A percentile compares a stretch with the other conserved stretches of the same genome.
Conservation (phyloP, 2,888 invertebrate species). For the Tromatobia lineatoria region DNA sequence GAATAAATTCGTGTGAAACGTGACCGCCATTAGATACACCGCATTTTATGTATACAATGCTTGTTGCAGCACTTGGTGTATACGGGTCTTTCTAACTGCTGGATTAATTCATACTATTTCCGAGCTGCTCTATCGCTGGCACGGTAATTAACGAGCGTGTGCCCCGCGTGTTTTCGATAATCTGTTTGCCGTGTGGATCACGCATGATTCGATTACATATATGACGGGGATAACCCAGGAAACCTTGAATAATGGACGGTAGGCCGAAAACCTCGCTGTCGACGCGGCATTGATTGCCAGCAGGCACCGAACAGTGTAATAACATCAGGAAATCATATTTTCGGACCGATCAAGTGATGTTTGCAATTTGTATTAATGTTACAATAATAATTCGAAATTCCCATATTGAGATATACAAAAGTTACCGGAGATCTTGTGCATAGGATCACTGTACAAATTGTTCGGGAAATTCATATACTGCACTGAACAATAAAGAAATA, state of each 20-base stretch:
- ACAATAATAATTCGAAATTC: neutral
- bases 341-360: neutral
- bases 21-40: neutral
- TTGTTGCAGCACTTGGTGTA: neutral
- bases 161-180: slow-evolving; percentile 15
- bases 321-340: neutral
- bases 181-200: neutral
- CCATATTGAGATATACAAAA: too few species aligned
- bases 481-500: too few species aligned
- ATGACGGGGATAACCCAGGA: neutral
- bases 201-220: neutral
- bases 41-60: neutral
- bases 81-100: neutral
- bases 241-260: neutral
- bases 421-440: too few species aligned
- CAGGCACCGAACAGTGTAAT: neutral
- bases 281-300: neutral
- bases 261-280: neutral
- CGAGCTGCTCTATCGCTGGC: neutral
- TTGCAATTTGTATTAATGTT: neutral
- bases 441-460: too few species aligned
- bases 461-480: too few species aligned
- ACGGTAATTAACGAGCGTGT: slow-evolving; percentile 3
- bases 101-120: slow-evolving; percentile 3
- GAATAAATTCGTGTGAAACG: too few species aligned